Evolutionary conservation across 2,888 invertebrate genomes (phyloP).

Genomic region (Labia minor): DNA sequence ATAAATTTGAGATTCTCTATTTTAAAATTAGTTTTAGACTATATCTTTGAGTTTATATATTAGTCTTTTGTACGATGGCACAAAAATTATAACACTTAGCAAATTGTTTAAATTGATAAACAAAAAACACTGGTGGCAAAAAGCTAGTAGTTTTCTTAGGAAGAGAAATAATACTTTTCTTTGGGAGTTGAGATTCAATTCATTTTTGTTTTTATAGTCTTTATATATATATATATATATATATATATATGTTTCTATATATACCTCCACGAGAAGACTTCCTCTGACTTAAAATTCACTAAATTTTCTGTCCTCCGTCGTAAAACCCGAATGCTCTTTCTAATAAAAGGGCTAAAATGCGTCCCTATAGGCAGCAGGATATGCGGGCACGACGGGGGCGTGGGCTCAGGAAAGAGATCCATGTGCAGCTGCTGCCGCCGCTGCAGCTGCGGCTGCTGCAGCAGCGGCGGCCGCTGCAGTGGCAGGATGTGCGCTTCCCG

Average conservation of each 20-base stretch:
- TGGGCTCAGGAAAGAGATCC: constrained; percentile 7
- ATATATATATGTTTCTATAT: no score
- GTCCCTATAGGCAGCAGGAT: neutral
- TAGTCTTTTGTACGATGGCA: neutral
- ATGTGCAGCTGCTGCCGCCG: neutral
- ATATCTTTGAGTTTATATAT: no score
- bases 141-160: neutral
- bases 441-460: neutral
- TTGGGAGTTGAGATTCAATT: neutral
- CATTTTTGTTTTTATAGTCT: neutral
- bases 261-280: no score
- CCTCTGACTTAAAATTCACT: no score
- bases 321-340: neutral
- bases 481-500: neutral
- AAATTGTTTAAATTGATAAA: neutral
- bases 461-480: neutral
- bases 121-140: neutral
- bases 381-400: neutral
- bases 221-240: constrained; percentile 13
- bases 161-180: neutral
- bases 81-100: neutral
- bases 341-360: neutral
- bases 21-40: no score
- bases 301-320: neutral
- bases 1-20: no score